A percentile compares a stretch with the other conserved stretches of the same genome.
phyloP scores from a whole-genome alignment of 2,888 invertebrate species.

The Sesia bembeciformis region DNA sequence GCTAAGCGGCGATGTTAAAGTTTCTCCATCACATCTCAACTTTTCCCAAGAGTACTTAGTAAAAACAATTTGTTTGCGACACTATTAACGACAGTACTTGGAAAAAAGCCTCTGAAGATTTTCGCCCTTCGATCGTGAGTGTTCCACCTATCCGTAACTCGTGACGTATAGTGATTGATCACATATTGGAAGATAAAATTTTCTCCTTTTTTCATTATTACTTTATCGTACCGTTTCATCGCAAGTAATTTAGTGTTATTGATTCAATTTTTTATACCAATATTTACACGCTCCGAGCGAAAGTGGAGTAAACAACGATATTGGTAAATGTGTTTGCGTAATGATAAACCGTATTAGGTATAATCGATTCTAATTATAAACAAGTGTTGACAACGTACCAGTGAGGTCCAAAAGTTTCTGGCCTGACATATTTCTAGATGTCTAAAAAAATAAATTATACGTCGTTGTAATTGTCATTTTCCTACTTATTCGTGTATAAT shows the following conservation, averaged over 20 bases:
- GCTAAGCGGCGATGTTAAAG: not conserved
- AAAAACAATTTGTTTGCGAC: conserved; percentile 2
- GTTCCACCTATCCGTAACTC: conserved; percentile 14
- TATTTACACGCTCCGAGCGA: not conserved
- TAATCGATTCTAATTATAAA: too few relatives aligned
- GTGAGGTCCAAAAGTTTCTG: too few relatives aligned
- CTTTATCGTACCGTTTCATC: conserved; percentile 7
- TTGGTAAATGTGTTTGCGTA: not conserved
- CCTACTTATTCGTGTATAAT: too few relatives aligned
- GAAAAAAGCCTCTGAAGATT: conserved; percentile 5
- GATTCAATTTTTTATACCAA: conserved; percentile 3
- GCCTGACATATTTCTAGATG: too few relatives aligned
- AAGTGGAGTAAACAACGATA: not conserved
- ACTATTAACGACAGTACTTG: conserved; percentile 1
- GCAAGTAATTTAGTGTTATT: conserved; percentile 11
- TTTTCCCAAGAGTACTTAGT: not conserved
- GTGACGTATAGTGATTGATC: conserved; percentile 34
- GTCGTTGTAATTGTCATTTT: too few relatives aligned
- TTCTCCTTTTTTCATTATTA: conserved; percentile 20
- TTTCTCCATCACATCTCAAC: not conserved
- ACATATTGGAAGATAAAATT: conserved; percentile 19
- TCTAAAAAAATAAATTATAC: too few relatives aligned
- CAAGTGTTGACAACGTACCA: too few relatives aligned
- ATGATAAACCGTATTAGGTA: too few relatives aligned
- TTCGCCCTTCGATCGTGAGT: conserved; percentile 3